These are phyloP conservation scores for Euphonia xanthogaster DNA, from an alignment of 2,797 vertebrate genomes.

Conservation along the genomic window DNA sequence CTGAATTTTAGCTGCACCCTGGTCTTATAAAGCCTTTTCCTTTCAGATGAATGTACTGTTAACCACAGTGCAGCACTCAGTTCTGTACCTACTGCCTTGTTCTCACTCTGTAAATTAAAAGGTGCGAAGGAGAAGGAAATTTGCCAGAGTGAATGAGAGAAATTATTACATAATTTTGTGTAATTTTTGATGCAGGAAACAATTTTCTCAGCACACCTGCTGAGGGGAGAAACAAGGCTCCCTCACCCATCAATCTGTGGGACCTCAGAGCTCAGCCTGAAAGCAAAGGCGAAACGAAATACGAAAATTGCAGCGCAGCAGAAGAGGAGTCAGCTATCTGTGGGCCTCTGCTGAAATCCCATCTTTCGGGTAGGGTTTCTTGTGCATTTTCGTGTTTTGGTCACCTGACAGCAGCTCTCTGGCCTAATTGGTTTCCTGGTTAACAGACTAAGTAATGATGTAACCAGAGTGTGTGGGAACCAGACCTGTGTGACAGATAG, in stretches of 20 bases:
- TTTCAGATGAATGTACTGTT: neutral
- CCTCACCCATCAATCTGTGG: conserved; percentile 85
- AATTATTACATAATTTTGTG: conserved; percentile 68
- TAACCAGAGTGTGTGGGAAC: conserved; percentile 99
- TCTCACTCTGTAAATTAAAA: conserved; percentile 36
- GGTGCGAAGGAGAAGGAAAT: conserved; percentile 19
- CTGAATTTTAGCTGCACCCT: conserved; percentile 41
- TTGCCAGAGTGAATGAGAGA: conserved; percentile 7
- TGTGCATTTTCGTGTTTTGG: conserved; percentile 86
- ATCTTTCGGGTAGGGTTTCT: conserved; percentile 92
- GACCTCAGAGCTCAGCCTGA: conserved; percentile 89
- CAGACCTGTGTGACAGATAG: conserved; percentile 91
- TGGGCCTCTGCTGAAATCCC: conserved; percentile 91
- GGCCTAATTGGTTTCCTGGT: conserved; percentile 86
- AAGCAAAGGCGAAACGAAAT: conserved; percentile 98
- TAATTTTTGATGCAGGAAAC: conserved; percentile 73
- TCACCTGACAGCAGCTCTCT: conserved; percentile 86
- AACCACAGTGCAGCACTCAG: neutral
- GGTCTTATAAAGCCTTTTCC: neutral
- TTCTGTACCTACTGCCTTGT: neutral
- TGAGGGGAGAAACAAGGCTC: conserved; percentile 66
- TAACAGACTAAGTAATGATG: conserved; percentile 95
- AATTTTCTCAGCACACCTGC: conserved; percentile 76
- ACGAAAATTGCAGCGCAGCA: conserved; percentile 96
- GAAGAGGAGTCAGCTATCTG: conserved; percentile 92